Base-by-base conservation (phyloP, 2,113 vertebrate species). In the Zosterops hypoxanthus region DNA sequence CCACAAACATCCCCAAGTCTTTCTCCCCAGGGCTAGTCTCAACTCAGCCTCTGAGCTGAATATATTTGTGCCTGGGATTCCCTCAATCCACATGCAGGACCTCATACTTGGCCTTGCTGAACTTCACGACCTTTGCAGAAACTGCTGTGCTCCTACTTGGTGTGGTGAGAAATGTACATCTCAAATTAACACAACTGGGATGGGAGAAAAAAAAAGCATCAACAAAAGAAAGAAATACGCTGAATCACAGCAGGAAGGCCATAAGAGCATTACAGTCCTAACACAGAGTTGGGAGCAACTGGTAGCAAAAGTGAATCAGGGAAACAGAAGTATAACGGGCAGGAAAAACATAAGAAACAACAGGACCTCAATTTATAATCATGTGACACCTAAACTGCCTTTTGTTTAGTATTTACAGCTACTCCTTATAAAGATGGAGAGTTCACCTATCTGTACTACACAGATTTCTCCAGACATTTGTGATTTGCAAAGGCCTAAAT, bases 21-120 rank as follows among this genome's bases (percentile, higher is more conserved):
- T 66, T 66, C 26, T 73, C 39, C 19, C 5, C 13, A 17, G 23
- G 11, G 11, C 23, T 59, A 39, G 26, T 46, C 26, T 60, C 14
- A 1, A 59, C 11, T 7, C 23, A 66, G 19, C 36, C 52, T 66
- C 33, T 0, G 0, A 25, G 31, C 53, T 47, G 16, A 46, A 28
- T n/a, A 9, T 22, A 25, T 47, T 47, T 89, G 20, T 60, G n/a
- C n/a, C n/a, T 68, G 29, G 20, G 28, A 68, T n/a, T 53, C 53
- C 11, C 46, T 75, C 3, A 2, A 12, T 24, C 13, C 16, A 53
- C 16, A 29, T 14, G 11, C 20, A 53, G 9, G n/a, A 61, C 21
- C 24, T 47, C 1, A 1, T 29, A 76, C 14, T 22, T 41, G 25
- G 41, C 47, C 47, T 61, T 53, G 21, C 3, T 76, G 47, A 55